Percentiles rank a stretch among this genome's conserved stretches.
Evolutionary conservation across 2,797 vertebrate species (phyloP).

Genomic region (Megaceryle alcyon): DNA sequence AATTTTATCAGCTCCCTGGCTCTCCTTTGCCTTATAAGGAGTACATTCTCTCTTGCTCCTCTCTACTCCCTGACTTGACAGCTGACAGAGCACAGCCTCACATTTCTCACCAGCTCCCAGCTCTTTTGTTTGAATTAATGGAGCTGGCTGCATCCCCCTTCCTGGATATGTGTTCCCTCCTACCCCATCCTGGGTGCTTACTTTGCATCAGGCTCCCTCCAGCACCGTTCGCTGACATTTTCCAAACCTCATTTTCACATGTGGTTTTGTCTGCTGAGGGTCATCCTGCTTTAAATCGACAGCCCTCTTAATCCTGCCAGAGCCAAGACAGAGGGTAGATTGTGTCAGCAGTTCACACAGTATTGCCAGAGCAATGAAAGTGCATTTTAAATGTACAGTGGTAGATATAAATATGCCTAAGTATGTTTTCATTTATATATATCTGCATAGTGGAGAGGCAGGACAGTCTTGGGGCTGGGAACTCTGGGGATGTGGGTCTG

Average conservation of each 20-base stretch:
- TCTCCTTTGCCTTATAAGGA: constrained; percentile 69
- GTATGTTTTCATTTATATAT: background rate
- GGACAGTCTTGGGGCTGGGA: background rate
- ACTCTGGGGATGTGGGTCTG: background rate
- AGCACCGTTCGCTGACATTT: background rate
- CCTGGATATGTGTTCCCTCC: rapidly evolving
- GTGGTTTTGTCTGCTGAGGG: background rate
- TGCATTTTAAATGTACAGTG: background rate
- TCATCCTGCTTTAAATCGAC: background rate
- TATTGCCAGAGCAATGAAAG: background rate
- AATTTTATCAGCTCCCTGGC: constrained; percentile 30
- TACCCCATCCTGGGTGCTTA: background rate
- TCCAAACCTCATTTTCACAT: background rate
- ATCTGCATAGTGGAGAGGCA: background rate
- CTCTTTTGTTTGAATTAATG: background rate
- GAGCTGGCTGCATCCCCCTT: background rate
- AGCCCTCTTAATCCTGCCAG: background rate
- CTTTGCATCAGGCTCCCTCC: background rate
- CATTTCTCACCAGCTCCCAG: constrained; percentile 20
- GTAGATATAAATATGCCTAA: background rate
- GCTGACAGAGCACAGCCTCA: constrained; percentile 65
- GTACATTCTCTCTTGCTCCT: background rate
- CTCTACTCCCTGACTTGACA: constrained; percentile 55
- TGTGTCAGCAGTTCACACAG: background rate
- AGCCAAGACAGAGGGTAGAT: background rate